Conservation (phyloP, 1,140 invertebrate genomes). For the Littorina saxatilis region DNA sequence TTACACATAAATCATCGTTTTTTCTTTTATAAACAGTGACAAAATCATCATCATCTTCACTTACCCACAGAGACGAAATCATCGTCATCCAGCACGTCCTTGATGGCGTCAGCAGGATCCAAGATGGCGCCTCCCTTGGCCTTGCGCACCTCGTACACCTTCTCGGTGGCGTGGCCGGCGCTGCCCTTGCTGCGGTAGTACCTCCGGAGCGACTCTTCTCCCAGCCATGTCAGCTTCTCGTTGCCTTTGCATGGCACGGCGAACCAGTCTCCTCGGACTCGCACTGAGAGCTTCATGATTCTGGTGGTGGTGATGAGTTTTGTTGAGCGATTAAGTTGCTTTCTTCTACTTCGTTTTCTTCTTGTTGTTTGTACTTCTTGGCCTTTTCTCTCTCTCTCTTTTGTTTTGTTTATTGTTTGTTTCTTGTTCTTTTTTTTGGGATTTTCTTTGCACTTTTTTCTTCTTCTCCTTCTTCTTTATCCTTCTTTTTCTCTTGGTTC, state of each 20-base stretch:
- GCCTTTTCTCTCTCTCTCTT: no score
- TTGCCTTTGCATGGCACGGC: constrained; percentile 80
- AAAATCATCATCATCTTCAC: no score
- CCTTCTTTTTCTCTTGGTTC: no score
- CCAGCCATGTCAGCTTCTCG: constrained; percentile 79
- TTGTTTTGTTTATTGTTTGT: no score
- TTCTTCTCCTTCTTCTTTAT: no score
- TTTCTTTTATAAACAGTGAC: no score
- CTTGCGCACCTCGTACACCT: constrained; percentile 80
- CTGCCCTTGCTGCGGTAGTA: constrained; percentile 74
- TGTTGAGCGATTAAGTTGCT: no score
- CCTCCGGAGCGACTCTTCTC: constrained; percentile 79
- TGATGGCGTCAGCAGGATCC: constrained; percentile 79
- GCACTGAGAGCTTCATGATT: constrained; percentile 81
- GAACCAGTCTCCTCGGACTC: constrained; percentile 81
- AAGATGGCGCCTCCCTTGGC: constrained; percentile 81
- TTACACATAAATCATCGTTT: no score
- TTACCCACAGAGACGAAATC: constrained; percentile 82
- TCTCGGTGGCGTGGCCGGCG: constrained; percentile 66
- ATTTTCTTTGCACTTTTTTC: no score
- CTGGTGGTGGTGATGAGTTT: no score
- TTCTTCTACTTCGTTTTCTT: constrained; percentile 1
- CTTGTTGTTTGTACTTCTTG: no score
- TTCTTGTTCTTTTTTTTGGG: no score
- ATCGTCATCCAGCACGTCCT: constrained; percentile 81